Base-by-base conservation (phyloP, 1,140 invertebrate genomes). In the Drosophila bipectinata region DNA sequence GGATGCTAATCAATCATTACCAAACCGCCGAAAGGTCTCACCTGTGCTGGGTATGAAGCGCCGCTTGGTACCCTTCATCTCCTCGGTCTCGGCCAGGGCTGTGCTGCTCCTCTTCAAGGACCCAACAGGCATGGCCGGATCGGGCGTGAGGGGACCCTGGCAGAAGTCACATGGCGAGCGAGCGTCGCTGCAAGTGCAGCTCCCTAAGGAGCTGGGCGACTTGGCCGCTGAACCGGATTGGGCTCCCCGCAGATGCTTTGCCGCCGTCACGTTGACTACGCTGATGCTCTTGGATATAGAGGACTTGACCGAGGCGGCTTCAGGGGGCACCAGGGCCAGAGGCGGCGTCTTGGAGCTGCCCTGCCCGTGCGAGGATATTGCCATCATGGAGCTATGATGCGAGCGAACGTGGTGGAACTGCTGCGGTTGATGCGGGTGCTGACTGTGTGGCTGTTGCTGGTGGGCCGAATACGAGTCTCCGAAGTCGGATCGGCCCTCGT, bases 251-350 rank as follows among this genome's bases (percentile, higher is more conserved):
- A 91, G 53, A 71, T 77, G 77, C n/a, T 90, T 91, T 0, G 76
- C 84, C 3, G 83, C 88, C 30, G 85, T 89, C 2, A 81, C 69
- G 61, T 92, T 91, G 2, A 91, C 83, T n/a, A 92, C 79, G 24
- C 77, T 79, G 24, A 90, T 78, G 57, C 93, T 93, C 76, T 93
- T 93, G 30, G 92, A 92, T 44, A 93, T 93, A 12, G 93, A 92
- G 24, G 90, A 92, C 51, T 93, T 92, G 0, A 94, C 93, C 8
- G 92, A 91, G 24, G 92, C 83, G n/a, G 91, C 84, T 57, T 92
- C 92, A 0, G 93, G 93, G 1, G 93, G 93, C 30, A 93, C 93
- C 28, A 94, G 91, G 0, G 93, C 91, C 15, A 94, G 62, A 0
- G 91, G 90, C 26, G 88, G 91, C 0, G 78, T 84, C 53, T 83